Evolutionary conservation across 2,888 invertebrate species (phyloP), one percentile per base, ranked within the genome.

Genomic region (Strigamia maritima): DNA sequence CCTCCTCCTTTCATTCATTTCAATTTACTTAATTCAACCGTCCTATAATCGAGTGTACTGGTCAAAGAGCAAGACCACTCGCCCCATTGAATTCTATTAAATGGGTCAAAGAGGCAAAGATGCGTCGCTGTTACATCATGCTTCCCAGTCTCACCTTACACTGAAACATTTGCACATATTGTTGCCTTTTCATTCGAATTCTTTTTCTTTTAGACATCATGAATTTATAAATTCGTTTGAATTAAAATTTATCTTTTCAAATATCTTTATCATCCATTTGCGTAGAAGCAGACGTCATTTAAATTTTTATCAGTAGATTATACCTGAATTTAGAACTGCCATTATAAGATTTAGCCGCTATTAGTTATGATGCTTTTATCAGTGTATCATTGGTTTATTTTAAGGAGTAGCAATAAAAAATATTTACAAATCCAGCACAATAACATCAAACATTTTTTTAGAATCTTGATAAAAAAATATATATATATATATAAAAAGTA

Each of bases 11-110:
- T 54, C 54, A 54, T 22, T 19, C 54, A 54, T 54, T 54, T 54
- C 54, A 54, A 54, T 54, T 54, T 54, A 54, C 54, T 54, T 54
- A 54, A 54, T 54, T 54, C 54, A 54, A 54, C 54, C 54, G 54
- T 54, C 54, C 19, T 54, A 54, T 54, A 54, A 54, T 54, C 54
- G 54, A 54, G 54, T 54, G 54, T 16, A 54, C 54, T 54, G 54
- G 54, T 54, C 54, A 54, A 54, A 54, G 54, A 54, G 54, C 54
- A 54, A 54, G 54, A 54, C 54, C 54, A 54, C 54, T 54, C 54
- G 54, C 19, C 54, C 54, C 54, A 54, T 54, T 54, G 54, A 54
- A 54, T 54, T 54, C 54, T 54, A 54, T 54, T 54, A 54, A 54
- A 54, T 54, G 54, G 54, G 54, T 54, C 54, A 54, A 54, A 54